phyloP scores from a whole-genome alignment of 2,113 vertebrate genomes.

The Anarhynchus alexandrinus region DNA sequence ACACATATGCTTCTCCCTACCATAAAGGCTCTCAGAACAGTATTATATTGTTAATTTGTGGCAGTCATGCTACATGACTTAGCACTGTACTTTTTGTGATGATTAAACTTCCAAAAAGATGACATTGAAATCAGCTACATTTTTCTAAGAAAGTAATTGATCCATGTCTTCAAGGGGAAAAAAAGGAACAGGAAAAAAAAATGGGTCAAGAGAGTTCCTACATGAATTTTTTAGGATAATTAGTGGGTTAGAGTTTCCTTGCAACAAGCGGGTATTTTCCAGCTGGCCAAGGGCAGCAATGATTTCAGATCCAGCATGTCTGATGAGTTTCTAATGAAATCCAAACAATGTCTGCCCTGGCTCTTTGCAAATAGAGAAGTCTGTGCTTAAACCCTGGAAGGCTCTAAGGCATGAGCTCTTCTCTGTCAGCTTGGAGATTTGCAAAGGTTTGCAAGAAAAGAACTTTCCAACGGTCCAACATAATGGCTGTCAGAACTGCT shows the following conservation, averaged over 20 bases:
- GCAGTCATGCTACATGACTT: background rate
- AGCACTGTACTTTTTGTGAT: background rate
- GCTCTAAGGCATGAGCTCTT: background rate
- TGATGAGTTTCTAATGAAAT: slow-evolving; percentile 72
- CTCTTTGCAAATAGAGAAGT: slow-evolving; percentile 35
- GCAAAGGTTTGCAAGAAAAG: background rate
- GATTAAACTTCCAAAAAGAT: background rate
- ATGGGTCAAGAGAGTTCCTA: slow-evolving; percentile 44
- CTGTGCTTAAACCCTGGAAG: slow-evolving; percentile 27
- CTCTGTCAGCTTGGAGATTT: background rate
- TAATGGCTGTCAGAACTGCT: background rate
- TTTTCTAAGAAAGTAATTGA: slow-evolving; percentile 50
- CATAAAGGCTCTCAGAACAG: background rate
- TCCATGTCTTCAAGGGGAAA: background rate
- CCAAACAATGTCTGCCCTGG: slow-evolving; percentile 64
- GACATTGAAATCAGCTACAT: background rate
- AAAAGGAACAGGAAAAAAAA: background rate
- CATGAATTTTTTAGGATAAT: slow-evolving; percentile 46
- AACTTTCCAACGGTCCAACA: background rate
- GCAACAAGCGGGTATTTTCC: slow-evolving; percentile 47
- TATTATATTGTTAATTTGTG: background rate
- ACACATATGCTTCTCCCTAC: background rate
- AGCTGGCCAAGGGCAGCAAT: slow-evolving; percentile 61
- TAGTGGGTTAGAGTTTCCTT: slow-evolving; percentile 46
- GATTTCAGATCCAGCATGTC: slow-evolving; percentile 67